These are phyloP conservation scores for Carapus acus DNA, from an alignment of 2,797 vertebrate genomes.

Conservation along the genomic window DNA sequence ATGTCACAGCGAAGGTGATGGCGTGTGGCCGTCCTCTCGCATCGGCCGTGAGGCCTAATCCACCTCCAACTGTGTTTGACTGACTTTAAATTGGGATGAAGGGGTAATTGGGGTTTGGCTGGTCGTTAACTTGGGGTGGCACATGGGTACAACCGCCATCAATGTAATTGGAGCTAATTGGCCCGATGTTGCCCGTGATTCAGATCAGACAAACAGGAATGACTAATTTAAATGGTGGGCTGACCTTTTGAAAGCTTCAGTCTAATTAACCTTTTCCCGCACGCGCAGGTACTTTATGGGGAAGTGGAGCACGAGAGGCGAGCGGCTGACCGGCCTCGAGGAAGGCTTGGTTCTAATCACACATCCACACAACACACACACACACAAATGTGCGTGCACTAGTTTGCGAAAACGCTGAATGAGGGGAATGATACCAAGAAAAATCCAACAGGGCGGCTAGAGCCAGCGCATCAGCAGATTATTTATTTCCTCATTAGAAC, in stretches of 20 bases:
- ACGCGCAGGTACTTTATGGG: slow-evolving; percentile 59
- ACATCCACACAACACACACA: no score
- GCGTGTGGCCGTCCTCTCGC: slow-evolving; percentile 24
- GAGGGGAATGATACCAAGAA: slow-evolving; percentile 7
- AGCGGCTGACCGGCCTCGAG: slow-evolving; percentile 24
- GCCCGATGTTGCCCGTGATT: slow-evolving; percentile 67
- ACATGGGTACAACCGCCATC: slow-evolving; percentile 49
- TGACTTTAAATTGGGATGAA: slow-evolving; percentile 41
- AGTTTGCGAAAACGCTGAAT: slow-evolving; percentile 10
- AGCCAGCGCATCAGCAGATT: slow-evolving; percentile 1
- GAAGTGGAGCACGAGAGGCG: slow-evolving; percentile 43
- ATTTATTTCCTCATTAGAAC: slow-evolving; percentile 13
- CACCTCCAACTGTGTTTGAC: slow-evolving; percentile 21
- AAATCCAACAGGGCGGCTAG: slow-evolving; percentile 3
- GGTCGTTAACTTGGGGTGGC: slow-evolving; percentile 59
- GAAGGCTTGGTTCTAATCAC: slow-evolving; percentile 36
- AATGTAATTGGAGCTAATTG: slow-evolving; percentile 76
- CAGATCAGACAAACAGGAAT: slow-evolving; percentile 72
- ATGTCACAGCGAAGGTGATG: slow-evolving; percentile 56
- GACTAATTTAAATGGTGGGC: slow-evolving; percentile 66
- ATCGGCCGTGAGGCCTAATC: slow-evolving; percentile 21
- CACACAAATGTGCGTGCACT: no score
- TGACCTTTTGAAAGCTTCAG: slow-evolving; percentile 72
- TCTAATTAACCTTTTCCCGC: slow-evolving; percentile 74
- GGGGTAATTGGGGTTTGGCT: slow-evolving; percentile 59